Conservation (phyloP, 1,140 invertebrate species). For the Tribolium madens region DNA sequence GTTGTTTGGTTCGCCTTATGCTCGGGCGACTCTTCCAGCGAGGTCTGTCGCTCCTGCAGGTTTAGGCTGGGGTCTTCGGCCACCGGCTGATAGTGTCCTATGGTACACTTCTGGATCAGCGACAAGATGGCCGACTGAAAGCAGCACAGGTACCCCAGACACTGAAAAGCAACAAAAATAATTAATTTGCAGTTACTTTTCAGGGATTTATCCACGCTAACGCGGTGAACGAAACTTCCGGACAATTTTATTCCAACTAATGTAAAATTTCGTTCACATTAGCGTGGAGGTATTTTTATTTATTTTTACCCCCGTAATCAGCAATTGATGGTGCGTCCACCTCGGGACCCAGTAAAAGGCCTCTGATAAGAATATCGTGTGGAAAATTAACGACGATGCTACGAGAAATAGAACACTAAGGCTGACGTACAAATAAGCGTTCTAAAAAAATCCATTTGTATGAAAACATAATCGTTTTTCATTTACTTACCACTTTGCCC, state of each 20-base stretch:
- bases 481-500: conserved; percentile 78
- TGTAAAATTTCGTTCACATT: too few relatives aligned
- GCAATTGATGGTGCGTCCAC: conserved; percentile 65
- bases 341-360: conserved; percentile 74
- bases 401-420: conserved; percentile 75
- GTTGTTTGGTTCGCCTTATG: conserved; percentile 62
- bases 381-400: conserved; percentile 74
- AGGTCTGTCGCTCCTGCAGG: conserved; percentile 61
- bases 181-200: too few relatives aligned
- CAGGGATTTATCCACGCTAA: too few relatives aligned
- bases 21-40: conserved; percentile 56
- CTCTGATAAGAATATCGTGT: conserved; percentile 75
- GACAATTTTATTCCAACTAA: too few relatives aligned
- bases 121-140: conserved; percentile 63
- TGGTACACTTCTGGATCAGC: conserved; percentile 62
- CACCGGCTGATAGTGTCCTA: conserved; percentile 61
- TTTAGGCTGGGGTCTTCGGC: conserved; percentile 63
- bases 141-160: conserved; percentile 64
- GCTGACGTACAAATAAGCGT: conserved; percentile 74
- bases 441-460: conserved; percentile 65
- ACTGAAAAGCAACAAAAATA: conserved; percentile 57
- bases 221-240: too few relatives aligned
- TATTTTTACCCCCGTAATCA: conserved; percentile 65
- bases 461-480: not conserved
- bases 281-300: too few relatives aligned